Evolutionary conservation across 1,140 invertebrate genomes (phyloP), one percentile per base, ranked within the genome.

Genomic region (Dendrolimus punctatus): DNA sequence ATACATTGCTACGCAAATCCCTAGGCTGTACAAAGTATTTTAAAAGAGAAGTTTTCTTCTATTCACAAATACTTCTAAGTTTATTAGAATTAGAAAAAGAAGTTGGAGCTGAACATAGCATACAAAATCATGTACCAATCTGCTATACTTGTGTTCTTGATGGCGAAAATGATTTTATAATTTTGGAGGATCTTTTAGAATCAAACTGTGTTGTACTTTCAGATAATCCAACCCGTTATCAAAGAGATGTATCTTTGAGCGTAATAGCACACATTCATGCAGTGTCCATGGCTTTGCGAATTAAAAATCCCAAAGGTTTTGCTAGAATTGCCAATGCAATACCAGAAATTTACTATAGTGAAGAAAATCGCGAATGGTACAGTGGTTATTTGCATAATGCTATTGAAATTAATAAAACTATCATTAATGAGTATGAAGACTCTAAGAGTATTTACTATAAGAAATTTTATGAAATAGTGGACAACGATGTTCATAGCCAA

Each of bases 221-320:
- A 7, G 53, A 54, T 42, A 49, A 54, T 41, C 58, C 59, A 3
- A 60, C 61, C 36, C 42, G 61, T 38, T 36, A 39, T 8, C 58
- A 73, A 51, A 64, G 58, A 44, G 60, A 72, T 43, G 40, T 49
- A 6, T 61, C 53, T 38, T 56, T 76, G 8, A 67, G 57, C 52
- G 55, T 53, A 6, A 40, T 73, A n/a, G 66, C 71, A 40, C 71
- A 76, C 58, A 46, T 73, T 2, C 71, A 76, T 45, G 60, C 73
- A 5, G 57, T 68, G 3, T 76, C 71, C 0, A 56, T 72, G 8
- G 69, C 67, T 39, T 45, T 76, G 9, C 53, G 60, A 40, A 9
- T 62, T 47, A 68, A 61, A 36, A 60, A 64, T 42, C 69, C 69
- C 37, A 52, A 62, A 46, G 39, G 48, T 5, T 74, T 74, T 52